Percentiles rank a stretch among this genome's conserved stretches.
phyloP scores from a whole-genome alignment of 53 echinoderm and acorn worm genomes.

The Astropecten irregularis region DNA sequence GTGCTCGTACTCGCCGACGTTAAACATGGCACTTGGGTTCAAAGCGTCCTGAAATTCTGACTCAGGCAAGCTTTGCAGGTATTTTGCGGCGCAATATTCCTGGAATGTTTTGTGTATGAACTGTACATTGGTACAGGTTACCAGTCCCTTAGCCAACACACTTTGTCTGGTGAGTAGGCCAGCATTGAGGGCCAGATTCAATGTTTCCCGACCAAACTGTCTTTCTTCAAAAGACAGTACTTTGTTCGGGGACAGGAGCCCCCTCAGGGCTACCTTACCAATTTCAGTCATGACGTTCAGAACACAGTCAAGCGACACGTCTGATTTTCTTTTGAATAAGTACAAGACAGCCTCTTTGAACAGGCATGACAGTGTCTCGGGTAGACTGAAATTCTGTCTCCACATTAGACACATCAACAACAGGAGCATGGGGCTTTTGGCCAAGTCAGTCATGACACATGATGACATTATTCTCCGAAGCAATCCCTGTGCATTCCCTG shows the following conservation, averaged over 20 bases:
- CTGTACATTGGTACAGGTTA: background rate
- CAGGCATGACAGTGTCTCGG: constrained; percentile 14
- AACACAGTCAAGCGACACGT: background rate
- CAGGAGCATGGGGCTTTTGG: background rate
- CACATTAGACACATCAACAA: constrained; percentile 23
- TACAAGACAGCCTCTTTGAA: background rate
- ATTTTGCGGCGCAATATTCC: constrained; percentile 29
- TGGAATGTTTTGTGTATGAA: constrained; percentile 31
- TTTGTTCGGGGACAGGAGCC: background rate
- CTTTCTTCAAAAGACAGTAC: constrained; percentile 3
- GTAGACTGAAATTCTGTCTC: background rate
- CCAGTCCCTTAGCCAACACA: constrained; percentile 10
- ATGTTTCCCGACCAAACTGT: background rate
- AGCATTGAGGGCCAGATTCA: background rate
- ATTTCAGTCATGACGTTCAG: background rate
- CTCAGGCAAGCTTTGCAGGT: background rate
- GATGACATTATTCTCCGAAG: background rate
- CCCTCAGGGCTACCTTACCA: constrained; percentile 23
- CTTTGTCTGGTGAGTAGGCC: constrained; percentile 20
- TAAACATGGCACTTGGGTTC: background rate
- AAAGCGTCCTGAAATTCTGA: background rate
- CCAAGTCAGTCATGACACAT: background rate
- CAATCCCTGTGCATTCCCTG: background rate
- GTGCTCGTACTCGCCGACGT: background rate
- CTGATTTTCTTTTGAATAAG: constrained; percentile 18